These are phyloP conservation scores for Hydraecia micacea DNA, from an alignment of 2,888 invertebrate species.

Conservation along the genomic window DNA sequence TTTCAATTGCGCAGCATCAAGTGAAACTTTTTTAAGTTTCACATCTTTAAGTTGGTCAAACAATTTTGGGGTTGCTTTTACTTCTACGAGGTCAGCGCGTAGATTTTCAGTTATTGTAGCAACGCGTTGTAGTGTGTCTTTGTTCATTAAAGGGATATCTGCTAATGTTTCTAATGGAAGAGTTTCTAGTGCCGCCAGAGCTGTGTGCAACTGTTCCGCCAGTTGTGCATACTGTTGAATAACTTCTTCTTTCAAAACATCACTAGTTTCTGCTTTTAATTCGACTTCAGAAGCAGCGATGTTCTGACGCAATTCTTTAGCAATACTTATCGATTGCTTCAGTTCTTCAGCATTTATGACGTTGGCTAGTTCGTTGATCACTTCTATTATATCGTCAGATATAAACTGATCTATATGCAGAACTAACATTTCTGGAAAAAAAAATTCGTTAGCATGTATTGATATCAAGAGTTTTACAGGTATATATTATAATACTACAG, in stretches of 20 bases:
- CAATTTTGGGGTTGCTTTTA: slow-evolving; percentile 26
- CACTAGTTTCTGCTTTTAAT: slow-evolving; percentile 52
- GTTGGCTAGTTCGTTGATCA: slow-evolving; percentile 66
- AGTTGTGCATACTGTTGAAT: slow-evolving; percentile 60
- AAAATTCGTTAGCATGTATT: not conserved
- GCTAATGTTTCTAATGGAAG: slow-evolving; percentile 59
- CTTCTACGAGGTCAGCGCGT: slow-evolving; percentile 55
- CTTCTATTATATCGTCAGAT: slow-evolving; percentile 68
- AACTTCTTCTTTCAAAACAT: slow-evolving; percentile 40
- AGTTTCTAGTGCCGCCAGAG: slow-evolving; percentile 64
- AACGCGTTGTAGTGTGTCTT: slow-evolving; percentile 55
- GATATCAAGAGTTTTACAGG: not conserved
- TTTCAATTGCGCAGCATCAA: slow-evolving; percentile 7
- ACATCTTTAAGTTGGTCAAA: slow-evolving; percentile 37
- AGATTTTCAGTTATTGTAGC: slow-evolving; percentile 59
- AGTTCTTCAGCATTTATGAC: slow-evolving; percentile 65
- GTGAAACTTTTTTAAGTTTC: slow-evolving; percentile 20
- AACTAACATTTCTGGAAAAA: slow-evolving; percentile 71
- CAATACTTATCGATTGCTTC: slow-evolving; percentile 69
- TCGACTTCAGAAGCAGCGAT: slow-evolving; percentile 57
- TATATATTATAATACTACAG: not conserved
- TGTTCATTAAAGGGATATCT: slow-evolving; percentile 52
- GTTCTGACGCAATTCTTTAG: slow-evolving; percentile 71
- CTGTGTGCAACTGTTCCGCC: slow-evolving; percentile 64
- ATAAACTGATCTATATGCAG: slow-evolving; percentile 74